Evolutionary conservation across 2,888 invertebrate genomes (phyloP).

Genomic region (Caenorhabditis sp.): DNA sequence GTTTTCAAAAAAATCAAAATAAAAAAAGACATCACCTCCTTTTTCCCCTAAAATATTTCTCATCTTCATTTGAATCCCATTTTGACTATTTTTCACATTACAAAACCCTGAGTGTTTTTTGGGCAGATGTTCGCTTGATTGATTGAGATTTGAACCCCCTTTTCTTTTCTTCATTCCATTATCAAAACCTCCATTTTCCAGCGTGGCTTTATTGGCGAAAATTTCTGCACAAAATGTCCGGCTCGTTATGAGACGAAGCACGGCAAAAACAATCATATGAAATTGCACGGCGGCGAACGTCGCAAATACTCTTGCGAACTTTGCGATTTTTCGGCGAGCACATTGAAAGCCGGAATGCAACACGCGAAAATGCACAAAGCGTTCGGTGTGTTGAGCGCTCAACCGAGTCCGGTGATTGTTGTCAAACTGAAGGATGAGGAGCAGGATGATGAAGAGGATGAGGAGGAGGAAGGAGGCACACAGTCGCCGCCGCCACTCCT

Average conservation of each 20-base stretch:
- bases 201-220: neutral
- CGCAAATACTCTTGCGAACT: conserved; percentile 39
- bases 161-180: no score
- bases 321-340: conserved; percentile 44
- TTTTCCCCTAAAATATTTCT: no score
- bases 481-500: conserved; percentile 11
- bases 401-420: conserved; percentile 14
- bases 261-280: conserved; percentile 43
- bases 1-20: no score
- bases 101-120: no score
- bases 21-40: no score
- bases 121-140: no score
- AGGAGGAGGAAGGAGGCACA: neutral
- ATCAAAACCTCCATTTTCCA: no score
- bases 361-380: conserved; percentile 32
- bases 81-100: no score
- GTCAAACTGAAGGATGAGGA: neutral
- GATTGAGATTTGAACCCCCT: no score
- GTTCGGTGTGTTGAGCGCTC: conserved; percentile 28
- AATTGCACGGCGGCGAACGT: conserved; percentile 31
- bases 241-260: conserved; percentile 32
- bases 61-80: no score
- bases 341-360: conserved; percentile 32
- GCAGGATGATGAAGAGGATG: neutral
- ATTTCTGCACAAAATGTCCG: conserved; percentile 31